Percentiles rank a stretch among this genome's conserved stretches.
These are phyloP conservation scores for Catocala sponsa DNA, from an alignment of 2,888 invertebrate species.

Conservation along the genomic window DNA sequence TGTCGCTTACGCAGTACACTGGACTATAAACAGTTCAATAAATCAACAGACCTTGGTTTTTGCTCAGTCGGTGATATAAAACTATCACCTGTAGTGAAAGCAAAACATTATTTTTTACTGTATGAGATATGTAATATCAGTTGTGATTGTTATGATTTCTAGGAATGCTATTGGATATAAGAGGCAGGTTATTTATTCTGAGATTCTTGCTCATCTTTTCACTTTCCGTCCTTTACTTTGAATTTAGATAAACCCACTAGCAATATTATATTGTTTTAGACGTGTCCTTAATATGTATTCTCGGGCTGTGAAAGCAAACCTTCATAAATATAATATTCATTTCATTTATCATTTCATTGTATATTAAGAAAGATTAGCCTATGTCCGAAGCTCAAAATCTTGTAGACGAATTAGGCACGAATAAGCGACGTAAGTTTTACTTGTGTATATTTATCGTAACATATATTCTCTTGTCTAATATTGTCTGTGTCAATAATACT, in stretches of 20 bases:
- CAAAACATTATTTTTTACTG: not conserved
- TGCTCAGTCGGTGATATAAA: too few species aligned
- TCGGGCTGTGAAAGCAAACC: conserved; percentile 68
- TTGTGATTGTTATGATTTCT: not conserved
- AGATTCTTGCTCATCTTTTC: conserved; percentile 76
- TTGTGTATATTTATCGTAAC: conserved; percentile 32
- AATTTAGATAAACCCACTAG: conserved; percentile 43
- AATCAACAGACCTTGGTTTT: too few species aligned
- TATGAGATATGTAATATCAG: not conserved
- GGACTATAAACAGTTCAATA: too few species aligned
- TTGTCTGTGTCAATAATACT: conserved; percentile 38
- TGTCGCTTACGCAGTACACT: too few species aligned
- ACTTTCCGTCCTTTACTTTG: conserved; percentile 78
- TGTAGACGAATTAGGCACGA: conserved; percentile 43
- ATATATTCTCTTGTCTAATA: conserved; percentile 28
- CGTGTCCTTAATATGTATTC: conserved; percentile 66
- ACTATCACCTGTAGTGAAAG: not conserved
- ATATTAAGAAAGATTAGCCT: conserved; percentile 47
- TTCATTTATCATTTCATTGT: conserved; percentile 35
- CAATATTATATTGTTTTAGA: conserved; percentile 50
- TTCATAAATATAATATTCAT: conserved; percentile 23
- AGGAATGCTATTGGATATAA: conserved; percentile 14
- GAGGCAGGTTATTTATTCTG: conserved; percentile 25
- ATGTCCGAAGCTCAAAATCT: conserved; percentile 53
- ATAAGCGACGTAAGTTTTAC: conserved; percentile 26